Base-by-base conservation (phyloP, 1,140 invertebrate genomes). In the Medauroidea extradentata region DNA sequence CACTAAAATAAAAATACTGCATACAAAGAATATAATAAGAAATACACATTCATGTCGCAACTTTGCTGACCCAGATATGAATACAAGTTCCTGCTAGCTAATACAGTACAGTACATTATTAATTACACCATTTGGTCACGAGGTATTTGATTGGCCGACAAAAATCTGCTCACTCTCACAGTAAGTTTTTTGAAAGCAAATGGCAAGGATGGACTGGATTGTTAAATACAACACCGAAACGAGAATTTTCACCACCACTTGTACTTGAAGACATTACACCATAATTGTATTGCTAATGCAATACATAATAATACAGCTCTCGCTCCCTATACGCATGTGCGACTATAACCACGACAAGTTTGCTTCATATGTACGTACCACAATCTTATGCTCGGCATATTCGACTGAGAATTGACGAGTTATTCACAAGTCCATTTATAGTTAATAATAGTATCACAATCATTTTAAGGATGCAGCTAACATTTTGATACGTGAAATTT, bases 121-220 rank as follows among this genome's bases (percentile, higher is more conserved):
- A 48, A 41, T 50, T 51, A 51, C 23, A 23, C 48, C 29, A 51
- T 39, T 21, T 27, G 27, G 21, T 38, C 24, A 27, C 38, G 25
- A 27, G 42, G 39, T 21, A 39, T 42, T 49, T 24, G 42, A 14
- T 25, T 42, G n/a, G 23, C 18, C 18, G 19, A 50, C 27, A 43
- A 34, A 19, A 46, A 46, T 24, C 14, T 50, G 2, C 21, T 34
- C 23, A 21, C 57, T 41, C 29, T 23, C 49, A 51, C 57, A 34
- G 41, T 29, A 46, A n/a, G 49, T 18, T 44, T 49, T 24, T 42
- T 34, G 54, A 54, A 38, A 25, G 49, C 44, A 60, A 54, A 60
- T 53, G 58, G 58, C 58, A 60, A 60, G 58, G 58, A 60, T 60
- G 58, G 58, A 60, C 58, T 60, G 58, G 58, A 60, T 54, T 60